Evolutionary conservation across 2,797 vertebrate genomes (phyloP), one percentile per base, ranked within the genome.

Genomic region (Hydrocynus forskahlii): DNA sequence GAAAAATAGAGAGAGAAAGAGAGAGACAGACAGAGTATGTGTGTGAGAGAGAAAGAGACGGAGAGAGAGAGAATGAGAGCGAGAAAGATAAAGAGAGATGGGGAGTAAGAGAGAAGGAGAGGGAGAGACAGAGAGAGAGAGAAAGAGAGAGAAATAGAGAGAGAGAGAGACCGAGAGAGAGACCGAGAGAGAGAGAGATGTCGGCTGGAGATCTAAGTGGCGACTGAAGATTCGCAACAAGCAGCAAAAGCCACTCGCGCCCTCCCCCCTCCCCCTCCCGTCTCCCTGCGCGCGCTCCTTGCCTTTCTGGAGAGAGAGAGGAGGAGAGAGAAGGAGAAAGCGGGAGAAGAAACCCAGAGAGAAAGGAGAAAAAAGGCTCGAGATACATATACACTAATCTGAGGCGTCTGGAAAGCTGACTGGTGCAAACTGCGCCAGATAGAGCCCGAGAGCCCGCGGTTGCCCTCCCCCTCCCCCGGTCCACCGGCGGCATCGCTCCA

Each of bases 201-300:
- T 74, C 75, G 63, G 78, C 68, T 75, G 80, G 79, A 84, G 86
- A 87, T 85, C 68, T 59, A 74, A 85, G 80, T 78, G 77, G 75
- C 84, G 79, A 76, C 84, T 79, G 80, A 81, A 84, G 84, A 85
- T 80, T 82, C 80, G 72, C 78, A 85, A 82, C 81, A 85, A 82
- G 81, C 77, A 82, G 77, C 82, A 79, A 12, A 71, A 85, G 78
- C 76, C 70, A 73, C 57, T n/a, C n/a, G n/a, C 54, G 57, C 68
- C 40, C 8, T 43, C 29, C 25, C 78, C 84, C 78, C 84, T 77
- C 76, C 82, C 80, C 81, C 84, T 80, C 80, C 77, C 40, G 4
- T 43, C 74, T 70, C 86, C 48, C 72, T 80, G 64, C 57, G 21
- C 70, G 81, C 72, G 45, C 81, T 76, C 71, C 21, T 62, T 60